Base-by-base conservation (phyloP, 2,797 vertebrate species). In the Tinamus major region DNA sequence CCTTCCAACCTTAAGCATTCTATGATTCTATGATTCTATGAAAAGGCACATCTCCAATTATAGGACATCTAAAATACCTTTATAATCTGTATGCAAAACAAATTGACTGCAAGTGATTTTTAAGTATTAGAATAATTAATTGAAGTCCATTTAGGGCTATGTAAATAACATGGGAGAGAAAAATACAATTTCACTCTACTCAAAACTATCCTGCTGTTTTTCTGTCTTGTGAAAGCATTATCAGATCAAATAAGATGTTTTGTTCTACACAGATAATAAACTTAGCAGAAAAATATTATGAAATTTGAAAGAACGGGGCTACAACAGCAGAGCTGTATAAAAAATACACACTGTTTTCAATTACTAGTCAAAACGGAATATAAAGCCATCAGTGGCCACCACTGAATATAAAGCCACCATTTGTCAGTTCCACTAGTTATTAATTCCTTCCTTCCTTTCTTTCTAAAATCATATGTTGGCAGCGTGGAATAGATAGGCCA, bases 161-260 rank as follows among this genome's bases (percentile, higher is more conserved):
- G 14, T 13, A 70, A 91, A 64, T 13, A 71, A 31, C 14, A 79
- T 71, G 24, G 4, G 29, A 71, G 17, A 69, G n/a, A 51, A 69
- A 69, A 71, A 84, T 29, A 51, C 16, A 23, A 31, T 65, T 88
- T 84, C 65, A 5, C 42, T 79, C 18, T 78, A 44, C 16, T 71
- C 0, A 4, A 69, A 49, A 49, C 21, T 76, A 33, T 19, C 13
- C 64, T 0, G 0, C 8, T 75, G 3, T 3, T 76, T 81, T 76
- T 61, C 5, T 5, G 65, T 63, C 69, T 42, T 65, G n/a, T 41
- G 39, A 72, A 69, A 81, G 26, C 62, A 53, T 49, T 4, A 75
- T 76, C 27, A 49, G 15, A 16, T 44, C 13, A 55, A 55, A 55
- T 31, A 31, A 55, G 53, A 55, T 55, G 53, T 55, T 55, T 55